Base-by-base conservation (phyloP, 1,140 invertebrate species). In the Drosophila santomea region DNA sequence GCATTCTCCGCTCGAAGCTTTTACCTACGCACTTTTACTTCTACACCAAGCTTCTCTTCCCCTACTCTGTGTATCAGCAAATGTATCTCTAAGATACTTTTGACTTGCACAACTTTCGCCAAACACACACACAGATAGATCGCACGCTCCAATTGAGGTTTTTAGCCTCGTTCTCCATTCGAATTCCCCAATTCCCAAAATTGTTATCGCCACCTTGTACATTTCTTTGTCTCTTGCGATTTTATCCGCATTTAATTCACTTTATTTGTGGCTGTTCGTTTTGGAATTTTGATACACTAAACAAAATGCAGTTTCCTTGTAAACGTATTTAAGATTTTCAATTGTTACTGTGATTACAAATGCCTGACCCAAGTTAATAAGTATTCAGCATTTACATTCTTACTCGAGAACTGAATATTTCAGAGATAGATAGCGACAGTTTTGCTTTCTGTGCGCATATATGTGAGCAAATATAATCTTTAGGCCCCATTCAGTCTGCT, bases 11-110 rank as follows among this genome's bases (percentile, higher is more conserved):
- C 32, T 68, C 7, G 38, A 48, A 75, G 78, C 78, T 85, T 77
- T 83, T 88, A 80, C 83, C 83, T 88, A 88, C 84, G 84, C 84
- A 88, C 84, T 88, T 80, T 89, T 89, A 89, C 84, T 74, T 44
- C 68, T 50, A 12, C 28, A 5, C 23, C 56, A 8, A 4, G 38
- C 64, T 64, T 43, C 59, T 68, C 15, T 47, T 10, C 36, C 32
- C 38, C 10, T 47, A 17, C 54, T 41, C 15, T 7, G 2, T 7
- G 7, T 41, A 25, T 43, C 28, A 54, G 10, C 39, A 43, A 43
- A 43, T 17, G 28, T 44, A 28, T 58, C 45, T 52, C 17, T 1
- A 10, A 62, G 61, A 52, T 54, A 68, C 43, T 67, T 45, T 50
- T 50, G 47, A 47, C 51, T 48, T 68, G 50, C 74, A 50, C 78